Evolutionary conservation across 2,888 invertebrate genomes (phyloP), one percentile per base, ranked within the genome.

Genomic region (Tetragnatha montana): DNA sequence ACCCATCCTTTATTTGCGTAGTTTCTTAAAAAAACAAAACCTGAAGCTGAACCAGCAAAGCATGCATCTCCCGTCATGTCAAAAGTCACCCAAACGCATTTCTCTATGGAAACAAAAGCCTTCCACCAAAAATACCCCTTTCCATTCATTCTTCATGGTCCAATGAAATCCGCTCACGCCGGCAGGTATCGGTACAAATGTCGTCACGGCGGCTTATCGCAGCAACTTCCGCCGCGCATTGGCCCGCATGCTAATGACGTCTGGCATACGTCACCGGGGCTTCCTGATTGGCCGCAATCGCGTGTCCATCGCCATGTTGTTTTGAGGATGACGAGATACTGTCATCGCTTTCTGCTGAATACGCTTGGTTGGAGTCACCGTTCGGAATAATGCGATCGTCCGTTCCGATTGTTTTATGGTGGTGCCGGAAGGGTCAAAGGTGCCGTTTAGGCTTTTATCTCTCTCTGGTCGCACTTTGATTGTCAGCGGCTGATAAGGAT

Each of bases 221-320:
- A 70, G 35, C 78, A 51, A 78, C 49, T 78, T 78, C 78, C 70
- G 78, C 85, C 19, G 76, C 69, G 22, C 21, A 81, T 81, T 76
- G 76, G 69, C 35, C 69, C 76, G 84, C 84, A 84, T 84, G 69
- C 84, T 84, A 84, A 76, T 84, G 68, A 22, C 21, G 51, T 85
- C 60, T 70, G 79, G 69, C 85, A 85, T 78, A 85, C 85, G 85
- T 85, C 85, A 85, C 70, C 85, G 69, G 1, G n/a, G 76, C 50
- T 85, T 85, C 85, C 85, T 85, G 85, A 85, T 85, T 85, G 85
- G 85, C 22, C 76, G 19, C 71, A 51, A 85, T 85, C 85, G 78
- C 71, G 51, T 85, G 78, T 84, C 69, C 83, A 84, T 84, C 84
- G 35, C 35, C 35, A 35, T 84, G 17, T 49, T 74, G 76, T 71